phyloP scores from a whole-genome alignment of 2,797 vertebrate species.

The Phoeniculus purpureus region DNA sequence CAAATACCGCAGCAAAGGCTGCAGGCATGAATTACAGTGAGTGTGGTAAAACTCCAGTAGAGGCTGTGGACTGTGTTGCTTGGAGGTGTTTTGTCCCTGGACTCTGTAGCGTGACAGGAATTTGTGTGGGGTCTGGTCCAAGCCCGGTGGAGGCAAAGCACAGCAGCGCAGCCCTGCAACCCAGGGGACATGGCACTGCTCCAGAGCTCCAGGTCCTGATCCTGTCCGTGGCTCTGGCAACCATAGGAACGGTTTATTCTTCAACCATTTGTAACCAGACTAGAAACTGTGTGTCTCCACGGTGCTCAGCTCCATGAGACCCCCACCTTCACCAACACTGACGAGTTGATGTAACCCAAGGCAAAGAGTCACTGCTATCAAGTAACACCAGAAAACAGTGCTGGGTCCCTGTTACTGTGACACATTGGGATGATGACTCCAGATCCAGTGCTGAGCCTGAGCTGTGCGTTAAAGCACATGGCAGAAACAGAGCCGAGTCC shows the following conservation, averaged over 20 bases:
- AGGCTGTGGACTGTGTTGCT: background rate
- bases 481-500: background rate
- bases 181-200: accelerated
- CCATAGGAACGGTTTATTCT: background rate
- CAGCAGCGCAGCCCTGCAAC: accelerated
- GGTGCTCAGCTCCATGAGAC: background rate
- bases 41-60: background rate
- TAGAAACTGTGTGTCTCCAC: background rate
- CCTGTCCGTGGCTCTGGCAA: accelerated
- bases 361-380: accelerated
- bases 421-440: background rate
- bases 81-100: background rate
- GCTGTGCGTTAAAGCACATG: background rate
- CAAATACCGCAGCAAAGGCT: background rate
- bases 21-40: background rate
- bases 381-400: accelerated
- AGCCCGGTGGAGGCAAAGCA: background rate
- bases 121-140: background rate
- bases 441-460: background rate
- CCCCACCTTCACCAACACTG: background rate
- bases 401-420: background rate
- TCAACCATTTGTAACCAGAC: background rate
- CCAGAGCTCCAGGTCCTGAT: background rate
- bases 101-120: background rate
- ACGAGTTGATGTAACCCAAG: background rate